Base-by-base conservation (phyloP, 2,888 invertebrate genomes). In the Aphidius colemani region DNA sequence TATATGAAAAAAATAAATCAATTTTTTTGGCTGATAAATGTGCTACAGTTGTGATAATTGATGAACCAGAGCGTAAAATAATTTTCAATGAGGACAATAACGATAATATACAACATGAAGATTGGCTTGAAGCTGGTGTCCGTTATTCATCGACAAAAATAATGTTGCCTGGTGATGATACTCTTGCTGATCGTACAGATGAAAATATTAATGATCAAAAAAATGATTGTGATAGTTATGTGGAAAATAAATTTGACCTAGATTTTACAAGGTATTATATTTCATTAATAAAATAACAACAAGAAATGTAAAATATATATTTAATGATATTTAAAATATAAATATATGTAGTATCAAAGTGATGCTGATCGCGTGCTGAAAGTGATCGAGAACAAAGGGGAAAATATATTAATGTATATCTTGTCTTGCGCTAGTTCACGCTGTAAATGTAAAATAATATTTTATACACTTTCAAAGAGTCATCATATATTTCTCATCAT, bases 91-190 rank as follows among this genome's bases (percentile, higher is more conserved):
- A 73, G 63, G 75, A 75, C 59, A 82, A 79, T 64, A 82, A 73
- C 65, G 75, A 75, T 61, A 82, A 80, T 64, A 82, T 82, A 59
- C 76, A 77, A 63, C 76, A 78, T 51, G 77, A 79, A 68, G 81
- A 82, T 61, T 82, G 82, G 82, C 73, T 81, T 43, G 82, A 81
- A 64, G 74, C 74, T 13, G 82, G 82, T 7, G 72, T 82, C 44
- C 75, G 74, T 65, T 82, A 81, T 70, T 80, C 82, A 45, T 81
- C 82, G 59, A 81, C 81, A 57, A 77, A 78, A 69, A 82, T 82
- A 67, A 79, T 78, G 43, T 69, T 81, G 53, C 74, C 78, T 7
- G 79, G 74, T 7, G 78, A 77, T 53, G 75, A 74, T 41, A 69
- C 64, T 30, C 64, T 66, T 58, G 69, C 46, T 10, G 71, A 74